Evolutionary conservation across 2,113 vertebrate genomes (phyloP).

Genomic region (Psophia crepitans): DNA sequence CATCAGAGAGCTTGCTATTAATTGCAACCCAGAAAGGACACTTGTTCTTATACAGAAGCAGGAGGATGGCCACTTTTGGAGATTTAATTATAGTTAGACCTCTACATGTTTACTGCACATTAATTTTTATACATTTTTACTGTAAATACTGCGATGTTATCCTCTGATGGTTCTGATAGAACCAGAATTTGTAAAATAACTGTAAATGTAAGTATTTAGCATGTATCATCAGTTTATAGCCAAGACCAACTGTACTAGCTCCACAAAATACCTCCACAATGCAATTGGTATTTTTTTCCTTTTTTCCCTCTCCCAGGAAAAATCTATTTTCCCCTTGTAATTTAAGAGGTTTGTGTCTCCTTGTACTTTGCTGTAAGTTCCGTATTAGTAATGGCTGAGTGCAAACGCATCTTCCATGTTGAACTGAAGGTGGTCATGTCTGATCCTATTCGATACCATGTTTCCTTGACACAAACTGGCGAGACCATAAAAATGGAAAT

Average conservation of each 20-base stretch:
- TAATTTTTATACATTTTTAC: neutral
- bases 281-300: neutral
- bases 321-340: neutral
- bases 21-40: neutral
- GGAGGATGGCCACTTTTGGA: neutral
- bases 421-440: neutral
- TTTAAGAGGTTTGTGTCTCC: neutral
- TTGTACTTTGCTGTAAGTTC: neutral
- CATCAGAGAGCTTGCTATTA: neutral
- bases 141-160: neutral
- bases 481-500: neutral
- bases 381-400: neutral
- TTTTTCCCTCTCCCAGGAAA: neutral
- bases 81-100: neutral
- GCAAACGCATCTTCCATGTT: neutral
- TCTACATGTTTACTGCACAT: neutral
- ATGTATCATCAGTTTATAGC: neutral
- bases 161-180: neutral
- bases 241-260: neutral
- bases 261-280: neutral
- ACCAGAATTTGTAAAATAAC: neutral
- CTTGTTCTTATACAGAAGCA: neutral
- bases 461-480: neutral
- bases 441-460: rapidly evolving
- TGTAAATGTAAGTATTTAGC: neutral